A percentile compares a stretch with the other conserved stretches of the same genome.
These are phyloP conservation scores for Polydrusus cervinus DNA, from an alignment of 2,888 invertebrate species.

Conservation along the genomic window DNA sequence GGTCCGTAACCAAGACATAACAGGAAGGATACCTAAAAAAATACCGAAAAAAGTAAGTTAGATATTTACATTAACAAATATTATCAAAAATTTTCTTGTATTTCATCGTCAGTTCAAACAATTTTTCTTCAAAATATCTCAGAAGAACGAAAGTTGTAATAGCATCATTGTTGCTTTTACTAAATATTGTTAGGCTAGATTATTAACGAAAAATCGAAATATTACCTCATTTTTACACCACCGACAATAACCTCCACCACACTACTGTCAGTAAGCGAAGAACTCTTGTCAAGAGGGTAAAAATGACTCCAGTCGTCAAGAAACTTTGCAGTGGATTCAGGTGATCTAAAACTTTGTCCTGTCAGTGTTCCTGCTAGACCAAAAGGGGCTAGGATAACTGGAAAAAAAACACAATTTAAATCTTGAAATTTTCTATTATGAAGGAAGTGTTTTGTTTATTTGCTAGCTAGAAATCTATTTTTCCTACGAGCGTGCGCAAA, in stretches of 20 bases:
- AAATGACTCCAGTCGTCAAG: slow-evolving; percentile 96
- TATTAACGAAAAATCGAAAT: background rate
- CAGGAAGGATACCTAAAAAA: slow-evolving; percentile 87
- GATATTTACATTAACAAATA: background rate
- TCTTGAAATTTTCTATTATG: too few relatives aligned
- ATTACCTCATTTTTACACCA: slow-evolving; percentile 54
- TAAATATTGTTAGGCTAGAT: too few relatives aligned
- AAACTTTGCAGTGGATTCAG: slow-evolving; percentile 83
- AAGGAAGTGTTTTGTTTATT: too few relatives aligned
- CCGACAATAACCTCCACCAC: slow-evolving; percentile 74
- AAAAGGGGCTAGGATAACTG: slow-evolving; percentile 96
- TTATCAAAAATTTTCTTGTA: background rate
- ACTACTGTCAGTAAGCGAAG: slow-evolving; percentile 71
- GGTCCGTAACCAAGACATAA: slow-evolving; percentile 92
- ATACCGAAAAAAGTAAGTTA: background rate
- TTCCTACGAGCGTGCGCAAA: too few relatives aligned
- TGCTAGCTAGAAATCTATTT: too few relatives aligned
- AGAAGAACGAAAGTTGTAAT: slow-evolving; percentile 4
- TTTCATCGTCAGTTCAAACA: slow-evolving; percentile 4
- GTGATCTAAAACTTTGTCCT: slow-evolving; percentile 84
- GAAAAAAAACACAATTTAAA: slow-evolving; percentile 56
- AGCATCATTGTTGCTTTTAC: too few relatives aligned
- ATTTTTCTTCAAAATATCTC: background rate
- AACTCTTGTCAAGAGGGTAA: slow-evolving; percentile 86
- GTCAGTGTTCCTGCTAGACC: slow-evolving; percentile 94